Percentiles rank a stretch among this genome's conserved stretches.
These are phyloP conservation scores for Ctenodactylus gundi DNA, from an alignment of 2,113 vertebrate species.

Conservation along the genomic window DNA sequence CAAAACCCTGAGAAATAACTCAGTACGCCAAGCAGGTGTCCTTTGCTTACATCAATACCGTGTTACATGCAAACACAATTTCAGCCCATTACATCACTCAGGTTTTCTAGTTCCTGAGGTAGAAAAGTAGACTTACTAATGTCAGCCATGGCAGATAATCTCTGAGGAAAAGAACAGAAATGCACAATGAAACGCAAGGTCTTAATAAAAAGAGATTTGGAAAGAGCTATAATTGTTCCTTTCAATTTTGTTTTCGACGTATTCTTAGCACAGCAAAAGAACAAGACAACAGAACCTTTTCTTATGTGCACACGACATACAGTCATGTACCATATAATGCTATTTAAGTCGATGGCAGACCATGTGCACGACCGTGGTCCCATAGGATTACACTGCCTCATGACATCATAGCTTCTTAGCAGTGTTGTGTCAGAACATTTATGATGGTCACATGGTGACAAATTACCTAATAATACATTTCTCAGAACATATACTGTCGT, in stretches of 20 bases:
- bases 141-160: neutral
- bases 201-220: constrained; percentile 34
- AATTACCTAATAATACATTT: neutral
- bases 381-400: accelerated
- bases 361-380: neutral
- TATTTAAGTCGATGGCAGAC: neutral
- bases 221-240: neutral
- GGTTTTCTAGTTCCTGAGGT: constrained; percentile 26
- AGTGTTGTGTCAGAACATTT: too few relatives aligned
- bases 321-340: neutral
- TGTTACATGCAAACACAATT: neutral
- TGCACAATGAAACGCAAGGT: constrained; percentile 36
- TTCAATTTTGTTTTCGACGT: neutral
- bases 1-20: constrained; percentile 21
- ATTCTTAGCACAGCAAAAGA: neutral
- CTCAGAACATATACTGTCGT: neutral
- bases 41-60: neutral
- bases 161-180: constrained; percentile 37
- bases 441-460: neutral
- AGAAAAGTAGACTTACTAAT: constrained; percentile 8
- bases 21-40: neutral
- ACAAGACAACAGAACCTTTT: neutral
- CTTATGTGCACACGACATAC: neutral
- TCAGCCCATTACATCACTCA: constrained; percentile 28
- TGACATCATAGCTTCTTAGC: neutral